These are phyloP conservation scores for Paramisgurnus dabryanus DNA, from an alignment of 2,113 vertebrate genomes.

Conservation along the genomic window DNA sequence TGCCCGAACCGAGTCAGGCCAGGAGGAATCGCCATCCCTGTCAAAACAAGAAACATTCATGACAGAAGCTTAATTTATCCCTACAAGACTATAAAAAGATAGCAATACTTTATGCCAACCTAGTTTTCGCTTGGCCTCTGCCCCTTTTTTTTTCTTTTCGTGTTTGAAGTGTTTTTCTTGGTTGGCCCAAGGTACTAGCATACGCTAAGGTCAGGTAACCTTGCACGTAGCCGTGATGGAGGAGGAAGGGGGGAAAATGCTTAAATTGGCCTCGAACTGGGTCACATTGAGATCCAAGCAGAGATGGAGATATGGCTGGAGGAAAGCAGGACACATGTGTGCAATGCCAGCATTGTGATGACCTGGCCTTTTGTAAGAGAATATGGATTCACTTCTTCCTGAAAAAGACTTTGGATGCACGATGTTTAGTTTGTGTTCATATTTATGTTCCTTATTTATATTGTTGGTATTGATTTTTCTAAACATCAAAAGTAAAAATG, in stretches of 20 bases:
- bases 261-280: conserved; percentile 64
- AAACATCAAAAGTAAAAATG: not conserved
- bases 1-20: conserved; percentile 26
- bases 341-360: conserved; percentile 1
- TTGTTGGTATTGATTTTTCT: not conserved
- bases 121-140: not conserved
- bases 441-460: not conserved
- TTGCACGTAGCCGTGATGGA: conserved; percentile 53
- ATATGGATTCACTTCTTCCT: not conserved
- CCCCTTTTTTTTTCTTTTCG: conserved; percentile 3
- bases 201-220: conserved; percentile 52
- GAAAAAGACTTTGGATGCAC: not conserved
- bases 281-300: conserved; percentile 56
- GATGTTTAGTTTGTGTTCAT: not conserved
- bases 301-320: conserved; percentile 49
- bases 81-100: not conserved
- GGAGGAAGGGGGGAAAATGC: conserved; percentile 27
- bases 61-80: conserved; percentile 22
- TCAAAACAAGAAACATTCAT: conserved; percentile 27
- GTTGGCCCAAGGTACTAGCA: conserved; percentile 19
- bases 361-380: not conserved
- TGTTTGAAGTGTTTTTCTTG: conserved; percentile 30
- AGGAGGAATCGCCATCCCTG: conserved; percentile 25
- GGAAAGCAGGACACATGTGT: conserved; percentile 32
- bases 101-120: not conserved